phyloP scores from a whole-genome alignment of 1,140 invertebrate species.

The Cydia fagiglandana region DNA sequence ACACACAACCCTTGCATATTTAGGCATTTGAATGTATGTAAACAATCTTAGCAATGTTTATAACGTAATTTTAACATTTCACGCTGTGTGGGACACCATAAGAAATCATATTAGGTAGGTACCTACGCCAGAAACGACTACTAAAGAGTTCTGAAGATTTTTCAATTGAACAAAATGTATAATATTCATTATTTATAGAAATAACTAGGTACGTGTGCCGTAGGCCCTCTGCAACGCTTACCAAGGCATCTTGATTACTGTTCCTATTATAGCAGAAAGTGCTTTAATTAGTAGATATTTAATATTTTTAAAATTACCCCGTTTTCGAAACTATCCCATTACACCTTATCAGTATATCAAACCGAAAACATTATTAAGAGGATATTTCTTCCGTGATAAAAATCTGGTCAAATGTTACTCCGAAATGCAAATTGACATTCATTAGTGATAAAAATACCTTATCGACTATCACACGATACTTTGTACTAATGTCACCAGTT shows the following conservation, averaged over 20 bases:
- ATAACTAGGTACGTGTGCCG: too few species aligned
- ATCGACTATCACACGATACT: conserved; percentile 12
- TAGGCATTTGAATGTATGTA: conserved; percentile 1
- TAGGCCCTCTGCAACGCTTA: too few species aligned
- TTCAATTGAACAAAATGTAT: too few species aligned
- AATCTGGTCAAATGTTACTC: neutral
- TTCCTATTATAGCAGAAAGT: too few species aligned
- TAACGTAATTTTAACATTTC: neutral
- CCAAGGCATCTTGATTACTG: too few species aligned
- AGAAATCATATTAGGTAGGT: neutral
- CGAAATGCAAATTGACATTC: conserved; percentile 4
- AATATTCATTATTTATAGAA: too few species aligned
- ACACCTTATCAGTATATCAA: neutral
- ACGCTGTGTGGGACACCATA: neutral
- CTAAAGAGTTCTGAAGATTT: too few species aligned
- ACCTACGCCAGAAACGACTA: too few species aligned
- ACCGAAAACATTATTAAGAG: neutral
- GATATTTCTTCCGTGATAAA: neutral
- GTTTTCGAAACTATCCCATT: too few species aligned
- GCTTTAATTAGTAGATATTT: too few species aligned
- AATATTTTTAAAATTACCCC: too few species aligned
- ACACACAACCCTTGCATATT: conserved; percentile 11
- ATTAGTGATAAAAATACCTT: conserved; percentile 16
- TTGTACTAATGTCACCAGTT: neutral
- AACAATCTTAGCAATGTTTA: neutral